Evolutionary conservation across 2,113 vertebrate genomes (phyloP).

Genomic region (Hyperoodon ampullatus): DNA sequence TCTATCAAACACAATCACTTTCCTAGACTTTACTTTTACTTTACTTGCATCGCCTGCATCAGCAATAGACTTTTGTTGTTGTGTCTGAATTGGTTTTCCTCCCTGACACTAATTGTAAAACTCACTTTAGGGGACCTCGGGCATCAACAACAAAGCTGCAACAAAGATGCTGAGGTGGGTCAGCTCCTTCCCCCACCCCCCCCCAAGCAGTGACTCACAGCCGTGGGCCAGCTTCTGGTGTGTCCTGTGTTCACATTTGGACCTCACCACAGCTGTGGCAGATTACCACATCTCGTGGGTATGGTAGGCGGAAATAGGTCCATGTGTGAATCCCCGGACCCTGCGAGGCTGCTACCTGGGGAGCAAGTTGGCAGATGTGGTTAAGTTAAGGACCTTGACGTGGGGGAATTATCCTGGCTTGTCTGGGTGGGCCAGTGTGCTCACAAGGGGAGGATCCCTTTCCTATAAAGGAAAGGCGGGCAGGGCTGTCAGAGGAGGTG

Average conservation of each 20-base stretch:
- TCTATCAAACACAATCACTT: background rate
- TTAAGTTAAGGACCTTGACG: background rate
- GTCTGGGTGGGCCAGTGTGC: background rate
- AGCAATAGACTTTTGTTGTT: background rate
- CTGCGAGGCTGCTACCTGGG: background rate
- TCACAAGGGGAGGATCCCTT: background rate
- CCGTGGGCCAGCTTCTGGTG: background rate
- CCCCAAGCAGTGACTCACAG: background rate
- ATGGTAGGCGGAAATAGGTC: background rate
- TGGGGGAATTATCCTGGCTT: background rate
- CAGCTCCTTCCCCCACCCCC: too few relatives aligned
- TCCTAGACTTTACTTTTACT: background rate
- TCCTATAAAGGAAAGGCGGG: background rate
- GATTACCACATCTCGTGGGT: background rate
- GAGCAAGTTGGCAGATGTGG: background rate
- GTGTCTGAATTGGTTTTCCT: background rate
- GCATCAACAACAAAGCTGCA: background rate
- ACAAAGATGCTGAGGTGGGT: background rate
- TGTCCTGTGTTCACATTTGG: background rate
- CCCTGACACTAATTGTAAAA: background rate
- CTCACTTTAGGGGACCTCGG: background rate
- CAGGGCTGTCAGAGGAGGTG: background rate
- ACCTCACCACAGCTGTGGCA: too few relatives aligned
- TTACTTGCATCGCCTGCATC: background rate
- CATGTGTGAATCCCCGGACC: background rate